Conservation (phyloP, 2,888 invertebrate genomes). For the Didymodactylos carnosus region DNA sequence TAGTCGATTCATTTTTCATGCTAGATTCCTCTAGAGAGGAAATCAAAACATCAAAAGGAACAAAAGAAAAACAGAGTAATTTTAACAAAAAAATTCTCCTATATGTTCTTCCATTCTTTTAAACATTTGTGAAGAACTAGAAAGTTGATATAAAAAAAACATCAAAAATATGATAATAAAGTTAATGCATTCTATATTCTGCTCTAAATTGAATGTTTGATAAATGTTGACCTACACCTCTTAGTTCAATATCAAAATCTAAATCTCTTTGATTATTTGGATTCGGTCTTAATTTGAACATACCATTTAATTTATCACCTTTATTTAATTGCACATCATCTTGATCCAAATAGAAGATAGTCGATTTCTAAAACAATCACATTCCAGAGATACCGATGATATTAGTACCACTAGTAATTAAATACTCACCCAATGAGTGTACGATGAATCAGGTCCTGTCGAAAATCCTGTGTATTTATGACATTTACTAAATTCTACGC, state of each 20-base stretch:
- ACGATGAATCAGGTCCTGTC: constrained; percentile 81
- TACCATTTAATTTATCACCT: neutral
- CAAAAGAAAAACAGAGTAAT: no score
- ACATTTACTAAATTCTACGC: constrained; percentile 95
- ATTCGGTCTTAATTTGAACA: neutral
- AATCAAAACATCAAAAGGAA: no score
- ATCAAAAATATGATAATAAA: no score
- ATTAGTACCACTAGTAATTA: no score
- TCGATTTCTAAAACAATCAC: constrained; percentile 99
- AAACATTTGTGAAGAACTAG: no score
- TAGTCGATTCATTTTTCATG: no score
- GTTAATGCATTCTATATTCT: neutral
- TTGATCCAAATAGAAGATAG: constrained; percentile 65
- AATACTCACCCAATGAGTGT: constrained; percentile 99
- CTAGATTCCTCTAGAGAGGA: no score
- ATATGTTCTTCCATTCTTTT: no score
- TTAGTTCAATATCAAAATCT: neutral
- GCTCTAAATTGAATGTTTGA: no score
- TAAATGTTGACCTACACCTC: neutral
- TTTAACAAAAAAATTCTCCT: no score
- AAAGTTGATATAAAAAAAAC: no score
- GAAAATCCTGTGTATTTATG: constrained; percentile 95
- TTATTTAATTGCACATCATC: constrained; percentile 38
- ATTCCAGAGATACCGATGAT: no score
- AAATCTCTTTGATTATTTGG: neutral